Evolutionary conservation across 2,113 vertebrate species (phyloP).

Genomic region (Anarrhichthys ocellatus): DNA sequence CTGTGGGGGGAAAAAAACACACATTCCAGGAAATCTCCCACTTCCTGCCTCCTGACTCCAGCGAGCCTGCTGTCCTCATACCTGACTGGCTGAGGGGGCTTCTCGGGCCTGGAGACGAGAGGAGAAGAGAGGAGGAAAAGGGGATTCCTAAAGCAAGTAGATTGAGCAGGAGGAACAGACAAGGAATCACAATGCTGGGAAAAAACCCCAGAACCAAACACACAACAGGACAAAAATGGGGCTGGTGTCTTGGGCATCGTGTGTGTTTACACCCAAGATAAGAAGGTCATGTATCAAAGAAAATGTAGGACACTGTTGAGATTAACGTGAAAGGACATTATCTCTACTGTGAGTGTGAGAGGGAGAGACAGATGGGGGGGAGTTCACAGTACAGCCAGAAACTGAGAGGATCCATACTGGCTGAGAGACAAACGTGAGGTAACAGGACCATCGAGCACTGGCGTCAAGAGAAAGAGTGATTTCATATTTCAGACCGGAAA

Average conservation of each 20-base stretch:
- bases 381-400: conserved; percentile 61
- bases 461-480: conserved; percentile 37
- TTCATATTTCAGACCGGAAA: conserved; percentile 39
- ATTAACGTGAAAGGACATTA: conserved; percentile 64
- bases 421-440: conserved; percentile 42
- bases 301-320: conserved; percentile 33
- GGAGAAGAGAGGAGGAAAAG: neutral
- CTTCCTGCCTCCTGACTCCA: conserved; percentile 84
- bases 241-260: neutral
- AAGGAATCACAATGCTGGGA: neutral
- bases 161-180: neutral
- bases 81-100: conserved; percentile 68
- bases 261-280: conserved; percentile 62
- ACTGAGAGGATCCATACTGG: conserved; percentile 45
- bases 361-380: conserved; percentile 26
- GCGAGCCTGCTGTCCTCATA: conserved; percentile 72
- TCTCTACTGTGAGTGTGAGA: conserved; percentile 50
- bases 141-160: neutral
- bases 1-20: conserved; percentile 71
- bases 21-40: conserved; percentile 89
- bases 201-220: conserved; percentile 2
- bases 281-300: conserved; percentile 54
- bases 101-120: conserved; percentile 32
- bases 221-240: neutral
- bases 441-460: conserved; percentile 36